These are phyloP conservation scores for Endotricha flammealis DNA, from an alignment of 2,888 invertebrate species.

Conservation along the genomic window DNA sequence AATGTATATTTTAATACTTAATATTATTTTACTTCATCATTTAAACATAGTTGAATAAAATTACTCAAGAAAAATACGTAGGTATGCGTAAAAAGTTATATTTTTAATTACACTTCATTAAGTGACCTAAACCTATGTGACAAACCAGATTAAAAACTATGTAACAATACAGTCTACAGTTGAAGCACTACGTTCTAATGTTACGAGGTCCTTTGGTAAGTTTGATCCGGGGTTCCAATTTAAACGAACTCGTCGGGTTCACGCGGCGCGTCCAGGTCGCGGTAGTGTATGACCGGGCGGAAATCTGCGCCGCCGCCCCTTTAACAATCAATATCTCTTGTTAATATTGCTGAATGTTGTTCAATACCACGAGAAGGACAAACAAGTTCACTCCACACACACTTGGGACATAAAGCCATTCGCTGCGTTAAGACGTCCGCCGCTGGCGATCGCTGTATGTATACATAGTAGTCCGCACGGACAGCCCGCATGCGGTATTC, in stretches of 20 bases:
- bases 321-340: slow-evolving; percentile 75
- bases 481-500: too few relatives aligned
- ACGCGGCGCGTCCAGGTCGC: slow-evolving; percentile 94
- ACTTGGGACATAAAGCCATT: too few relatives aligned
- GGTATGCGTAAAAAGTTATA: slow-evolving; percentile 4
- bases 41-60: too few relatives aligned
- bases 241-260: slow-evolving; percentile 93
- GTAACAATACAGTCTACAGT: background rate
- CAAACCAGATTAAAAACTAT: slow-evolving; percentile 13
- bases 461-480: too few relatives aligned
- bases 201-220: slow-evolving; percentile 35
- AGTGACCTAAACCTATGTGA: slow-evolving; percentile 10
- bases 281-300: slow-evolving; percentile 93
- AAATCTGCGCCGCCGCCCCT: slow-evolving; percentile 87
- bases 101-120: slow-evolving; percentile 7
- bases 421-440: too few relatives aligned
- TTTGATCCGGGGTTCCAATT: slow-evolving; percentile 34
- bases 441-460: too few relatives aligned
- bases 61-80: slow-evolving; percentile 20
- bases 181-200: slow-evolving; percentile 18
- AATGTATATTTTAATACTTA: background rate
- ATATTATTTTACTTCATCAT: background rate
- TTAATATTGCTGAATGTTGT: slow-evolving; percentile 15
- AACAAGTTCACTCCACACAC: slow-evolving; percentile 25
- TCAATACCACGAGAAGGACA: slow-evolving; percentile 14